A percentile compares a stretch with the other conserved stretches of the same genome.
Evolutionary conservation across 2,888 invertebrate species (phyloP).

Genomic region (Petrolisthes manimaculis): DNA sequence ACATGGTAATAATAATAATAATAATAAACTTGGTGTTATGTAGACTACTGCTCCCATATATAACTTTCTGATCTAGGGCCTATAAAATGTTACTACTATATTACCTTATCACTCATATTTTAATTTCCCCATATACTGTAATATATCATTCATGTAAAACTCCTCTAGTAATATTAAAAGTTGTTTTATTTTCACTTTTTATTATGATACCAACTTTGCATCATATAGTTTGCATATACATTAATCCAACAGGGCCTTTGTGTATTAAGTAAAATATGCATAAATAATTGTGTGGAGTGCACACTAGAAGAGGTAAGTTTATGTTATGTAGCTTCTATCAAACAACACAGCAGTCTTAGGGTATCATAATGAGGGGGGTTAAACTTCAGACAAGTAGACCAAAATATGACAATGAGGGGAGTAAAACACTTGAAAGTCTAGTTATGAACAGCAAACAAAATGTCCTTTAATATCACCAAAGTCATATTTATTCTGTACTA

Average conservation of each 20-base stretch:
- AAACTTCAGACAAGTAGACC: neutral
- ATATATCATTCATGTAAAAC: too few species aligned
- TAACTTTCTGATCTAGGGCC: too few species aligned
- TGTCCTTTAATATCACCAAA: neutral
- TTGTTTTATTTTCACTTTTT: neutral
- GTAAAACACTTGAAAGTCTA: neutral
- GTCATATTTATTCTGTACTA: neutral
- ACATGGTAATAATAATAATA: too few species aligned
- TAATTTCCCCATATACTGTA: too few species aligned
- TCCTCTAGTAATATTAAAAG: neutral
- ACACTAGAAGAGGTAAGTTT: neutral
- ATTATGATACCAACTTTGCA: conserved; percentile 3
- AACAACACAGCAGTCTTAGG: neutral
- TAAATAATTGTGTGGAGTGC: neutral
- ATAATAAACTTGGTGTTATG: too few species aligned
- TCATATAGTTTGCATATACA: conserved; percentile 6
- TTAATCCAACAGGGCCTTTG: neutral
- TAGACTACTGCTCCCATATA: too few species aligned
- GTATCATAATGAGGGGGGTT: neutral
- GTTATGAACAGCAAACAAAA: neutral
- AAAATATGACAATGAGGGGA: neutral
- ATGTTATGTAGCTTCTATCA: neutral
- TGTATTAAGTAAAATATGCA: neutral
- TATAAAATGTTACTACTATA: too few species aligned
- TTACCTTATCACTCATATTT: too few species aligned